A percentile compares a stretch with the other conserved stretches of the same genome.
phyloP scores from a whole-genome alignment of 2,888 invertebrate species.

The Nomada flava region DNA sequence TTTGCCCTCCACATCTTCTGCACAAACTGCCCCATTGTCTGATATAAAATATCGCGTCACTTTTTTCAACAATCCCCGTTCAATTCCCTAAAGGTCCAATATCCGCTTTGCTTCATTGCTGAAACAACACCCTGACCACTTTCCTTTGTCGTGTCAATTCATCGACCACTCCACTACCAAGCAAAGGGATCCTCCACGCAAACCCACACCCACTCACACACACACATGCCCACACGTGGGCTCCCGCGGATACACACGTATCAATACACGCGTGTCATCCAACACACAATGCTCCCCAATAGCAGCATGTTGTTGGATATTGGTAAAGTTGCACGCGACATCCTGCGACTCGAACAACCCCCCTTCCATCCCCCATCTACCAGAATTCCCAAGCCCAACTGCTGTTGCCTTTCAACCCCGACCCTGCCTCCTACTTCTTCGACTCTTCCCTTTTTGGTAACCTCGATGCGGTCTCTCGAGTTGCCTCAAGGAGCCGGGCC shows the following conservation, averaged over 20 bases:
- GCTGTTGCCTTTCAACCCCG: slow-evolving; percentile 57
- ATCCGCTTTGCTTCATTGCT: slow-evolving; percentile 25
- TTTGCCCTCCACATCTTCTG: too few species aligned
- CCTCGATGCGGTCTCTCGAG: slow-evolving; percentile 63
- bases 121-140: slow-evolving; percentile 24
- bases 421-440: slow-evolving; percentile 33
- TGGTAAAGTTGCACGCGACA: slow-evolving; percentile 83
- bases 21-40: neutral
- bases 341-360: slow-evolving; percentile 74
- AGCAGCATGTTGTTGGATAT: slow-evolving; percentile 79
- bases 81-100: slow-evolving; percentile 28
- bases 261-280: slow-evolving; percentile 57
- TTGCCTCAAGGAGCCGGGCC: slow-evolving; percentile 52
- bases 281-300: slow-evolving; percentile 41
- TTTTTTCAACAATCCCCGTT: neutral
- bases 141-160: slow-evolving; percentile 63
- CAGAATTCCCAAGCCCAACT: slow-evolving; percentile 68
- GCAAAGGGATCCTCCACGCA: slow-evolving; percentile 50
- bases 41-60: too few species aligned
- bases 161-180: slow-evolving; percentile 64
- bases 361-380: slow-evolving; percentile 44
- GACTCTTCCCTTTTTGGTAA: slow-evolving; percentile 37
- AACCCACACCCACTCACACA: slow-evolving; percentile 13
- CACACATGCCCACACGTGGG: neutral
- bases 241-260: slow-evolving; percentile 1